phyloP scores from a whole-genome alignment of 2,888 invertebrate species.

The Drosophila seclusa region DNA sequence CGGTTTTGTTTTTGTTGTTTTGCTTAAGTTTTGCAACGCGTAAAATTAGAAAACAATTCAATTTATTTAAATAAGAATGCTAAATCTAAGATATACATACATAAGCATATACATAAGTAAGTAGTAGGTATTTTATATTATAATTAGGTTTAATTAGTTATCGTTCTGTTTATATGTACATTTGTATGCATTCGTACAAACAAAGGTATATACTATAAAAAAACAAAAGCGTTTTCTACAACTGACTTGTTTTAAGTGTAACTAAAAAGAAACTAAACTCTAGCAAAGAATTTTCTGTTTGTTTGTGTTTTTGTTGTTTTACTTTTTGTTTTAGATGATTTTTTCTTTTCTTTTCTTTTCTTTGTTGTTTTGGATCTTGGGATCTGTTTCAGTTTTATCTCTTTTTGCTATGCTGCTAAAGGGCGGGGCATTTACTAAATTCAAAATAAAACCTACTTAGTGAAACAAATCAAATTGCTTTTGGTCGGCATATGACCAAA shows the following conservation, averaged over 20 bases:
- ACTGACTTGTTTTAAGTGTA: conserved; percentile 68
- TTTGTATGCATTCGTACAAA: conserved; percentile 50
- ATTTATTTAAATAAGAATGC: conserved; percentile 68
- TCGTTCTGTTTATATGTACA: conserved; percentile 51
- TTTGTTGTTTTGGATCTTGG: conserved; percentile 31
- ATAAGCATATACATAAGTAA: conserved; percentile 54
- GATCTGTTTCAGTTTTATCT: conserved; percentile 28
- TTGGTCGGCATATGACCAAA: conserved; percentile 28
- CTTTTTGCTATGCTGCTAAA: conserved; percentile 23
- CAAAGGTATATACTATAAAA: conserved; percentile 54
- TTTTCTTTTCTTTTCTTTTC: conserved; percentile 15
- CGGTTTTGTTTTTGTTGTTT: conserved; percentile 21
- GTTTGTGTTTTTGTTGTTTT: conserved; percentile 20
- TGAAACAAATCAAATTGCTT: conserved; percentile 38
- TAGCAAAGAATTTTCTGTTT: conserved; percentile 64
- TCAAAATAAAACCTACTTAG: conserved; percentile 45
- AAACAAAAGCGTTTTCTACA: conserved; percentile 73
- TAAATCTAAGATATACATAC: conserved; percentile 60
- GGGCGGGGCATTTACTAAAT: conserved; percentile 62
- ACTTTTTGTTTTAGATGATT: conserved; percentile 4
- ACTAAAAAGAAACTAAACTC: conserved; percentile 70
- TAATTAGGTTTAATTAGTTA: conserved; percentile 50
- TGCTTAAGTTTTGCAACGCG: conserved; percentile 67
- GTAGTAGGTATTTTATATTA: conserved; percentile 46
- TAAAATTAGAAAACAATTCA: conserved; percentile 82